These are phyloP conservation scores for Tetrapedia diversipes DNA, from an alignment of 2,888 invertebrate species.

Conservation along the genomic window DNA sequence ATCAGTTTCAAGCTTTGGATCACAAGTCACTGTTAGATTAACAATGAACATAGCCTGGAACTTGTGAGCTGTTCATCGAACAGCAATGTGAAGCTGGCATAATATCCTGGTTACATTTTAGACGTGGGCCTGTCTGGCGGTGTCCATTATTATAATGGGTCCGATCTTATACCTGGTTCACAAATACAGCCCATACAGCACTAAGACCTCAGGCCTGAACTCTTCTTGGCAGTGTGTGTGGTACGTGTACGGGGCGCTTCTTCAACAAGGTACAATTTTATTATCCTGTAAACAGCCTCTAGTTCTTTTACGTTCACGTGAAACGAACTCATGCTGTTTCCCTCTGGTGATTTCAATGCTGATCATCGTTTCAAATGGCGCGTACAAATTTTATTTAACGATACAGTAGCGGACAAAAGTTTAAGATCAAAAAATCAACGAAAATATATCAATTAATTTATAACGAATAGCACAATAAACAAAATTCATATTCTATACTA, in stretches of 20 bases:
- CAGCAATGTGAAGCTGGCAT: constrained; percentile 4
- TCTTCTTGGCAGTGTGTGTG: constrained; percentile 88
- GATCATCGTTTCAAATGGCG: neutral
- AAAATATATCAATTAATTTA: too few species aligned
- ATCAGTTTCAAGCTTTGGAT: too few species aligned
- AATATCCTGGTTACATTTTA: constrained; percentile 79
- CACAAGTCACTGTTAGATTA: too few species aligned
- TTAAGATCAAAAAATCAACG: too few species aligned
- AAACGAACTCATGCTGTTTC: neutral
- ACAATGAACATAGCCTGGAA: too few species aligned
- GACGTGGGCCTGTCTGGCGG: constrained; percentile 93
- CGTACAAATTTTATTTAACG: neutral
- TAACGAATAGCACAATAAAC: too few species aligned
- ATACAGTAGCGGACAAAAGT: neutral
- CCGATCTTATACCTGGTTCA: constrained; percentile 91
- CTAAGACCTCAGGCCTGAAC: constrained; percentile 64
- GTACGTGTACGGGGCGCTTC: constrained; percentile 95
- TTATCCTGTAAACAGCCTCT: constrained; percentile 17
- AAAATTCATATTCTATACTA: too few species aligned
- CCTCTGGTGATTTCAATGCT: neutral
- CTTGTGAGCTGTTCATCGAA: too few species aligned
- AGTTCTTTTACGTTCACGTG: neutral
- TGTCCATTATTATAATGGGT: constrained; percentile 90
- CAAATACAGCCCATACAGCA: constrained; percentile 86
- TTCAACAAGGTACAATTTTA: constrained; percentile 90